These are phyloP conservation scores for Sternotherus odoratus DNA, from an alignment of 2,797 vertebrate species.

Conservation along the genomic window DNA sequence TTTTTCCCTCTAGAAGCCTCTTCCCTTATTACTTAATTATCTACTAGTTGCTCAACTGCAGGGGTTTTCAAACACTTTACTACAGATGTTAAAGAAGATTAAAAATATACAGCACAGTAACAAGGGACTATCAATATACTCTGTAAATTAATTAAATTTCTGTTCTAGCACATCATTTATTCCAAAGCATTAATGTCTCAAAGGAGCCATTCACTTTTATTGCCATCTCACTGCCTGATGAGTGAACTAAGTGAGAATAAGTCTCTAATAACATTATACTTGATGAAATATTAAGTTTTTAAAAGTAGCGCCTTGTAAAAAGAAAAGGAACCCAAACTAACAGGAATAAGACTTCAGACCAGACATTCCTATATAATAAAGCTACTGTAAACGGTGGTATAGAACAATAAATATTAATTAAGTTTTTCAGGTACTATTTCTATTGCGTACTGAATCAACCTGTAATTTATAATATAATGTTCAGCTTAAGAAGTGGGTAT, in stretches of 20 bases:
- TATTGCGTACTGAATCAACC: background rate
- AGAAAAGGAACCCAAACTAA: constrained; percentile 72
- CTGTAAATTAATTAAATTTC: constrained; percentile 99
- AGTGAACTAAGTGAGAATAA: constrained; percentile 97
- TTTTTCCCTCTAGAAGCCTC: constrained; percentile 82
- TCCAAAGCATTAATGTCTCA: constrained; percentile 94
- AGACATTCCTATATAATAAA: constrained; percentile 14
- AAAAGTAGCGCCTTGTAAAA: constrained; percentile 81
- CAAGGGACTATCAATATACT: constrained; percentile 99
- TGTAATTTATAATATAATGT: background rate
- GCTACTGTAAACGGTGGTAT: background rate
- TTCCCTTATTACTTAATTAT: constrained; percentile 88
- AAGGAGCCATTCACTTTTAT: constrained; percentile 98
- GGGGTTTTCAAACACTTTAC: constrained; percentile 88
- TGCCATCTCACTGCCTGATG: constrained; percentile 97
- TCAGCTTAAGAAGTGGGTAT: background rate
- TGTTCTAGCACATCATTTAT: constrained; percentile 99
- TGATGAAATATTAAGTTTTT: constrained; percentile 96
- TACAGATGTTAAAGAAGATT: constrained; percentile 98
- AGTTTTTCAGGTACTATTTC: background rate
- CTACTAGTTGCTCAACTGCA: constrained; percentile 87
- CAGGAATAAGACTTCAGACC: constrained; percentile 35
- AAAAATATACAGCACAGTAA: constrained; percentile 97
- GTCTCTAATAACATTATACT: constrained; percentile 96
- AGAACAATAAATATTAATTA: background rate